Evolutionary conservation across 1,140 invertebrate species (phyloP).

Genomic region (Trissolcus basalis): DNA sequence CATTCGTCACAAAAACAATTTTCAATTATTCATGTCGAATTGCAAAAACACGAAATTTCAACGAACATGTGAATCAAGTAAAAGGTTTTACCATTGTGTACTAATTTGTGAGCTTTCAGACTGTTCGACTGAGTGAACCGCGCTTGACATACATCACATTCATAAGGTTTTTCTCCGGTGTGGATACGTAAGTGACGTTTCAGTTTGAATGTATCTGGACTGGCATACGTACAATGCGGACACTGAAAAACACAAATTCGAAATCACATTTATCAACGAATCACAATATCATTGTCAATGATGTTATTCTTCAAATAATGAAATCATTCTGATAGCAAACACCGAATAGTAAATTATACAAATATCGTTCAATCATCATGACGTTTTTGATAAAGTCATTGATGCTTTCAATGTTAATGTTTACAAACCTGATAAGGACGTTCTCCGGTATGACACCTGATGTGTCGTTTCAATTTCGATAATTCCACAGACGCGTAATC

Average conservation of each 20-base stretch:
- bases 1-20: constrained; percentile 30
- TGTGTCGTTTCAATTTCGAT: constrained; percentile 94
- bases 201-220: constrained; percentile 97
- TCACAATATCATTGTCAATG: neutral
- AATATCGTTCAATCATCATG: too few relatives aligned
- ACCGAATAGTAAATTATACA: too few relatives aligned
- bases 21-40: neutral
- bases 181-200: constrained; percentile 96
- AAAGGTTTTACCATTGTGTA: constrained; percentile 88
- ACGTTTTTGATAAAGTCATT: too few relatives aligned
- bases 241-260: constrained; percentile 80
- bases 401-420: neutral
- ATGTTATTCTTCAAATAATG: too few relatives aligned
- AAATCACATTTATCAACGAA: neutral
- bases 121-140: constrained; percentile 98
- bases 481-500: constrained; percentile 96
- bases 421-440: constrained; percentile 83
- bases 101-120: constrained; percentile 94
- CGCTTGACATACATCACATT: constrained; percentile 93
- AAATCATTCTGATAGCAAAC: too few relatives aligned
- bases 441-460: constrained; percentile 94
- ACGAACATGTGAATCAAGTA: neutral
- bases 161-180: constrained; percentile 95
- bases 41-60: neutral
- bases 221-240: constrained; percentile 97